Evolutionary conservation across 37 sponge, comb jelly and placozoan genomes (phyloP).

Genomic region (Theonella swinhoei): DNA sequence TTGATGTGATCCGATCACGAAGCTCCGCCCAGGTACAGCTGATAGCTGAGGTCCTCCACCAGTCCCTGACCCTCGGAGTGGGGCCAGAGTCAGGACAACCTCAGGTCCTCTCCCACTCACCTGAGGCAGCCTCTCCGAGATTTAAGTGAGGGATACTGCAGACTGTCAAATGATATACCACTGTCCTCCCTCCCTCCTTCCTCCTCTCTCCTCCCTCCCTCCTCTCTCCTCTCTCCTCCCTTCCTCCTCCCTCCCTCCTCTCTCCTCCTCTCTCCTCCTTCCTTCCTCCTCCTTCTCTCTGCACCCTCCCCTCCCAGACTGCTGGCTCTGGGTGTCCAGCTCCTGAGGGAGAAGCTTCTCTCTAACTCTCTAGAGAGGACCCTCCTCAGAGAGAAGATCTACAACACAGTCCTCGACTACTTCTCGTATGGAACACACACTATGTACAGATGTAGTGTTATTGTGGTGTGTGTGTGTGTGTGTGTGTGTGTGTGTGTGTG

Average conservation of each 20-base stretch:
- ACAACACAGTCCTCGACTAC: conserved; percentile 77
- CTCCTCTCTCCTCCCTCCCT: neutral
- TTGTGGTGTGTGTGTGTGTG: too few relatives aligned
- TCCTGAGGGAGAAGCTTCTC: conserved; percentile 41
- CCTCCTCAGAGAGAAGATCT: conserved; percentile 72
- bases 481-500: too few relatives aligned
- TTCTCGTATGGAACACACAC: conserved; percentile 49
- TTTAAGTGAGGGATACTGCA: conserved; percentile 31
- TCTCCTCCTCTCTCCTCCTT: neutral
- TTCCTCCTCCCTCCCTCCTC: neutral
- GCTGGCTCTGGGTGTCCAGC: conserved; percentile 31
- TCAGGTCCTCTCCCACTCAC: conserved; percentile 41
- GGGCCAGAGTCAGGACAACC: conserved; percentile 45
- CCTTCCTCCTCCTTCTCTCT: neutral
- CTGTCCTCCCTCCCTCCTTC: neutral
- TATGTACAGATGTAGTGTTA: neutral
- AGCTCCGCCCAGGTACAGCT: conserved; percentile 25
- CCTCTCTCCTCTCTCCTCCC: neutral
- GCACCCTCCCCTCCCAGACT: conserved; percentile 15
- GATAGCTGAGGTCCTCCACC: conserved; percentile 55
- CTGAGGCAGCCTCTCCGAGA: conserved; percentile 40
- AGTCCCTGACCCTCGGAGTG: conserved; percentile 51
- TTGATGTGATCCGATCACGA: conserved; percentile 44
- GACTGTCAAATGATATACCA: neutral
- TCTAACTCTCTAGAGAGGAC: conserved; percentile 48